Evolutionary conservation across 2,113 vertebrate species (phyloP).

Genomic region (Lipophrys pholis): DNA sequence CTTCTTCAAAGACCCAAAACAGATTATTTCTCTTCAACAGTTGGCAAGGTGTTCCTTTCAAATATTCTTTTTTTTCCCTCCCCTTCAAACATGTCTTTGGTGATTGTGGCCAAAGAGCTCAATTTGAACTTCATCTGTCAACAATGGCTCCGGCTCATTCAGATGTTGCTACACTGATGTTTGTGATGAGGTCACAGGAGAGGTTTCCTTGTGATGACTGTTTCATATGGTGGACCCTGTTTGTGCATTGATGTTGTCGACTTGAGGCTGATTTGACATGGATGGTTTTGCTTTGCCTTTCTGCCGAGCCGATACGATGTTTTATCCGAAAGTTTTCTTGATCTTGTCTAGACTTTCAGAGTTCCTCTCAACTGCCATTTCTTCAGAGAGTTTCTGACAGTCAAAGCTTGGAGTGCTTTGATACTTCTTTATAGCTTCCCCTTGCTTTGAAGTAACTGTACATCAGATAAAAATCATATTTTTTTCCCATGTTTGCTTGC

Average conservation of each 20-base stretch:
- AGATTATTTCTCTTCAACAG: neutral
- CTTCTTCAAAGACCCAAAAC: neutral
- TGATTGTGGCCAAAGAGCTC: neutral
- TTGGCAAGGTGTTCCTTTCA: neutral
- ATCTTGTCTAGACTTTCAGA: neutral
- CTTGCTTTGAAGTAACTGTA: neutral
- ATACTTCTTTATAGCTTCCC: neutral
- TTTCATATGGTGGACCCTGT: neutral
- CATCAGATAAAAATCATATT: neutral
- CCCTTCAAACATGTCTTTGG: neutral
- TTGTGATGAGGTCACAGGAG: neutral
- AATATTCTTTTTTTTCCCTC: neutral
- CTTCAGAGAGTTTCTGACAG: neutral
- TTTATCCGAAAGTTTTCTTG: slow-evolving; percentile 1
- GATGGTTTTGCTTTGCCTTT: neutral
- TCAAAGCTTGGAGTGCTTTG: neutral
- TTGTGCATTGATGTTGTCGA: neutral
- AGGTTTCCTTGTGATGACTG: neutral
- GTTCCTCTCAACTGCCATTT: neutral
- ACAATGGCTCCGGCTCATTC: neutral
- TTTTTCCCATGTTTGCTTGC: neutral
- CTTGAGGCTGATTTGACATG: no score
- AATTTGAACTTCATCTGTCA: neutral
- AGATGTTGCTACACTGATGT: neutral
- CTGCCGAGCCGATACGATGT: neutral